Percentiles rank a stretch among this genome's conserved stretches.
Conservation (phyloP, 2,888 invertebrate genomes). For the Drosophila birchii region DNA sequence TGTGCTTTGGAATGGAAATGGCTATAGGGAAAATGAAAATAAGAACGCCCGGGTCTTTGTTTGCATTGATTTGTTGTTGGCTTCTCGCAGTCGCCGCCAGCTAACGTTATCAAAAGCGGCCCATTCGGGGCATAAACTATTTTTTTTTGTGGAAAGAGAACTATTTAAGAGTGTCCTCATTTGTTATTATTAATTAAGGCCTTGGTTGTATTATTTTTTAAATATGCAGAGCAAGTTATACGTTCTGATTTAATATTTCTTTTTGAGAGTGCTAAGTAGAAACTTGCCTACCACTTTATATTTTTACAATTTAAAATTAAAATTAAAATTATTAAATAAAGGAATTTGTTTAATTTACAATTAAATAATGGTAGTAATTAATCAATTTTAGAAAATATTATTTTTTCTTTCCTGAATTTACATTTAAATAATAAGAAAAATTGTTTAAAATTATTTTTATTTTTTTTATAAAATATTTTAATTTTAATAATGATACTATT, state of each 20-base stretch:
- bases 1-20: background rate
- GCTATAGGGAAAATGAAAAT: background rate
- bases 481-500: no score
- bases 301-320: background rate
- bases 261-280: background rate
- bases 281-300: background rate
- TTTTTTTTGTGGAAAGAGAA: background rate
- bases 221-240: background rate
- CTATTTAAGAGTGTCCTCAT: background rate
- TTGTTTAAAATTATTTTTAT: no score
- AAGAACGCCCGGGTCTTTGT: slow-evolving; percentile 17
- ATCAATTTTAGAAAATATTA: no score
- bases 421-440: no score
- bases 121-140: slow-evolving; percentile 12
- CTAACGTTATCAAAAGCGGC: slow-evolving; percentile 12
- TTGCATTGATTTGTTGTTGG: slow-evolving; percentile 58
- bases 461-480: no score
- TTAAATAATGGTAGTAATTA: no score
- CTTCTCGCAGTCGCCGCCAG: slow-evolving; percentile 4
- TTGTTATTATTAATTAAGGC: background rate
- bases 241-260: no score
- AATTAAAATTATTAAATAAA: background rate
- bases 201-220: background rate
- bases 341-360: no score
- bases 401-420: no score